Conservation (phyloP, 2,113 vertebrate genomes). For the Hucho hucho region DNA sequence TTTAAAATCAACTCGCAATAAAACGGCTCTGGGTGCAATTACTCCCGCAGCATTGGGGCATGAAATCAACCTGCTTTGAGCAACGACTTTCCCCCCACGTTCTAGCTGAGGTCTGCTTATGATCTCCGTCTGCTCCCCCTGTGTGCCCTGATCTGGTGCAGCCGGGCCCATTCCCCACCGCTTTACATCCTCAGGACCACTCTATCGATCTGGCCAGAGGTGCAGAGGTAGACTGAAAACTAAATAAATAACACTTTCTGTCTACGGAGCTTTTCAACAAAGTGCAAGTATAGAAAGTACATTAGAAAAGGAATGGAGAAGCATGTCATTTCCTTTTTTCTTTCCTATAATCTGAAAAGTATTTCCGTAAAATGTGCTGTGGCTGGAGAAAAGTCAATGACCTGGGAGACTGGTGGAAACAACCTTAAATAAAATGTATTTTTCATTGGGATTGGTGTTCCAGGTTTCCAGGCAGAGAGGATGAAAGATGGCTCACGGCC, state of each 20-base stretch:
- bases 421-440: constrained; percentile 66
- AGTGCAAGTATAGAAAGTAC: constrained; percentile 63
- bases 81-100: constrained; percentile 76
- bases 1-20: constrained; percentile 97
- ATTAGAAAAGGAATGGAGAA: constrained; percentile 57
- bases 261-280: constrained; percentile 62
- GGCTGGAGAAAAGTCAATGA: constrained; percentile 55
- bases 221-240: constrained; percentile 70
- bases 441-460: constrained; percentile 58
- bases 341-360: constrained; percentile 19
- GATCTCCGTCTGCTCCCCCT: constrained; percentile 41
- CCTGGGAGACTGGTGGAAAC: constrained; percentile 56
- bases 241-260: constrained; percentile 66
- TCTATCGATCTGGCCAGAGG: constrained; percentile 70
- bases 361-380: constrained; percentile 55
- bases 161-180: constrained; percentile 70
- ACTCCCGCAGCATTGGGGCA: constrained; percentile 87
- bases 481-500: constrained; percentile 66
- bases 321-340: constrained; percentile 45
- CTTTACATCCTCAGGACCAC: constrained; percentile 67
- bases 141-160: constrained; percentile 68
- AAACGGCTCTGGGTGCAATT: constrained; percentile 97
- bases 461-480: constrained; percentile 62
- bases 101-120: constrained; percentile 87
- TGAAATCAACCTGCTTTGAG: constrained; percentile 92